Evolutionary conservation across 2,113 vertebrate species (phyloP), one percentile per base, ranked within the genome.

Genomic region (Trichomycterus rosablanca): DNA sequence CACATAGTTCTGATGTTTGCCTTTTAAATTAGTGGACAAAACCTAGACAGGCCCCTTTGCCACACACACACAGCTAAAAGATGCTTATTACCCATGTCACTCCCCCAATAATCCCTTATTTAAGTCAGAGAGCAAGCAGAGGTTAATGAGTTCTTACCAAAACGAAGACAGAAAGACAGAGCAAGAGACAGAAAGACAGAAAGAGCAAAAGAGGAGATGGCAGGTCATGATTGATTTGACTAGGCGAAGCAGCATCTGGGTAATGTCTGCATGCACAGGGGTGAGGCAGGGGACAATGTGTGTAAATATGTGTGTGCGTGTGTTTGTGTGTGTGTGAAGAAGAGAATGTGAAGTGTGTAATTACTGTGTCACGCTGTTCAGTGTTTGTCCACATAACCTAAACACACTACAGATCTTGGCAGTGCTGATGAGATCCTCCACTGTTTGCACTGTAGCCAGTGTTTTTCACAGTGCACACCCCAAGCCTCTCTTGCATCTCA

Each of bases 231-330:
- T 72, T 58, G 69, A 69, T 69, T 30, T 22, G 20, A 32, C 37
- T 45, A 30, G 59, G 46, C n/a, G 53, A 54, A 66, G 58, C 55
- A 71, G 62, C 67, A 75, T 72, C 62, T 72, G 69, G 70, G 62
- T 67, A 72, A 71, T 75, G 66, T 69, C 53, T 69, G 48, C 59
- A 43, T 69, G 66, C 60, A 46, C 48, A 23, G 42, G 66, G 59
- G 69, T 72, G 59, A 59, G 46, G 43, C 45, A 68, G 61, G 62
- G 61, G 60, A 64, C 67, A 66, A 34, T 35, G 26, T 16, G 15
- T 55, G 22, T 28, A 2, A 44, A 24, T 18, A 5, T 42, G 26
- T 40, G 43, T 19, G 39, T 44, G 24, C 14, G 8, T 26, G 37
- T 32, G 61, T 20, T 37, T 22, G 23, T 10, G 22, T 20, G 22